Evolutionary conservation across 1,140 invertebrate genomes (phyloP), one percentile per base, ranked within the genome.

Genomic region (Pachypsylla venusta): DNA sequence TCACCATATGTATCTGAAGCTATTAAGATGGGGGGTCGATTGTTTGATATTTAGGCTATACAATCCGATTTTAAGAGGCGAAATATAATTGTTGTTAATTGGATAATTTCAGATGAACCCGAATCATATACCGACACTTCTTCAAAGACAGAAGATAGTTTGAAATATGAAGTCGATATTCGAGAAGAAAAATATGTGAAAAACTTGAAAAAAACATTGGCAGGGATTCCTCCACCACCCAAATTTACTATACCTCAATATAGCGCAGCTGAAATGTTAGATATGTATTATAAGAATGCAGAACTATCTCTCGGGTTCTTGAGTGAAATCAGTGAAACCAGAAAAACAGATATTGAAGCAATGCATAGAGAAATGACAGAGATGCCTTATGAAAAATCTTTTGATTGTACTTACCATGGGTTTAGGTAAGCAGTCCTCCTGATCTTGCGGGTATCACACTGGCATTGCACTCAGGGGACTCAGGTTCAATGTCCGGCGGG

Each of bases 161-260:
- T 48, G n/a, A 48, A 48, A 19, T 19, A 19, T n/a, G 16, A 5
- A 48, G 42, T 48, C 22, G 42, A 48, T 48, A 22, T 48, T 48
- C 5, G 42, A 42, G 60, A 61, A 26, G 40, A 61, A 4, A 61
- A 53, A 42, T 42, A 25, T 53, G 10, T 56, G 27, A 56, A 58
- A 57, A 28, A 56, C 13, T 53, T 57, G n/a, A 28, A 42, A 53
- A 61, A 54, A 19, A 57, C 58, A 5, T 35, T 61, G 26, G 54
- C 30, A 25, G 81, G 81, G 2, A 73, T 84, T 0, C 70, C 78
- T 26, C 82, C 81, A 26, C 82, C 81, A 26, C 81, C 81, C 10
- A 81, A 77, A 53, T 73, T 81, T 5, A 83, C 81, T 5, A 78
- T 76, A 25, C 71, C 77, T 39, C 76, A 79, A 55, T 74, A 74